Base-by-base conservation (phyloP, 2,797 vertebrate genomes). In the Pseudochaenichthys georgianus region DNA sequence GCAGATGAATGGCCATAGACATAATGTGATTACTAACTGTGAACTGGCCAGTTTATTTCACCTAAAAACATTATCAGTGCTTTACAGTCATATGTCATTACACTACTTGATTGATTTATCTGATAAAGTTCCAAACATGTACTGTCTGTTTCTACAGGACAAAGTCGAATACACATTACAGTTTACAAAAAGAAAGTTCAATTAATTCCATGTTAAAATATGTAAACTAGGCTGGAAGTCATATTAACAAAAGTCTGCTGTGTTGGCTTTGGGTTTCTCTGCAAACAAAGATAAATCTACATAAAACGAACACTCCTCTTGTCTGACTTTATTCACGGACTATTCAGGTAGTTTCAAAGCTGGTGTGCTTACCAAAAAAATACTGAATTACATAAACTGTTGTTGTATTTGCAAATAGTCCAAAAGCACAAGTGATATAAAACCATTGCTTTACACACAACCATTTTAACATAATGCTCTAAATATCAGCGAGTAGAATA, bases 1-100 rank as follows among this genome's bases (percentile, higher is more conserved):
- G 59, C 63, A 81, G 85, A 82, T 82, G 81, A 70, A 87, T 58
- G 57, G 45, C 31, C 6, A n/a, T 1, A 3, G 9, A 57, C 63
- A 80, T 23, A n/a, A 52, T 68, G 54, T 54, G n/a, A 61, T 45
- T 11, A 50, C 4, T 41, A 21, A 31, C 19, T 21, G 42, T 9
- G 31, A 41, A 8, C 11, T 45, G 21, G 16, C 34, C 23, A 12
- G 13, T 23, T 51, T 17, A 43, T 21, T 12, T 28, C 16, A 31
- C n/a, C 1, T 60, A 5, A 48, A 68, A 52, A 19, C 28, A 34
- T 47, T 1, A 71, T 19, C 4, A 54, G 1, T 38, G 59, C 15
- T 34, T 55, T n/a, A 61, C 19, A 50, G 6, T 50, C 19, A 17
- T 48, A 13, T 34, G 13, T 28, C 28, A 28, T 28, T 28, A 45